Base-by-base conservation (phyloP, 2,888 invertebrate genomes). In the Macaria liturata region DNA sequence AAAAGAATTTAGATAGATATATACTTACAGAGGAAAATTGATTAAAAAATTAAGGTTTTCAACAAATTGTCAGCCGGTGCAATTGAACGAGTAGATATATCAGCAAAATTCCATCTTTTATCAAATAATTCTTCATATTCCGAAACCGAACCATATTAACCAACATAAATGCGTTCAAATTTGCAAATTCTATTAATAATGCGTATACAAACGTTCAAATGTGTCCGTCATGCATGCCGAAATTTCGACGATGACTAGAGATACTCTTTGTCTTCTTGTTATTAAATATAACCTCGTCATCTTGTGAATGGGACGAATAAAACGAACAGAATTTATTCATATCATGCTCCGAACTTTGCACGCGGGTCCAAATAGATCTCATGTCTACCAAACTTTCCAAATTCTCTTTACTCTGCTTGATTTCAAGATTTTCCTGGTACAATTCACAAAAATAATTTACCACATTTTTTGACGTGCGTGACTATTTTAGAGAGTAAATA, bases 351-450 rank as follows among this genome's bases (percentile, higher is more conserved):
- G 69, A 69, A 52, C 75, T 72, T 20, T 76, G 71, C 32, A 83
- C 76, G 66, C 78, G 78, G 20, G 83, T 86, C 86, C 84, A 85
- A 62, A 87, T 80, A 32, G 84, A 88, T 62, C 76, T 79, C 84
- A 85, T 83, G 42, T 9, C 42, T 51, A 56, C 71, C 39, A 62
- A 67, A 49, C 32, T 54, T 45, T 53, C 53, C 8, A 4, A 46
- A 58, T 32, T 54, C 44, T 9, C 40, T 42, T 30, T 54, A 53
- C 8, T 37, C 32, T 9, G 31, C 20, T 44, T n/a, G 32, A n/a
- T 46, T 32, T 40, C 3, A 49, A 3, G 39, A 32, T 45, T 49
- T 49, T 6, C 46, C 32, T 40, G 20, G 39, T n/a, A 45, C 3
- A 40, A 48, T 6, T 37, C 9, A 48, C 37, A 40, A 49, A 53